Evolutionary conservation across 2,797 vertebrate genomes (phyloP), one percentile per base, ranked within the genome.

Genomic region (Furcifer pardalis): DNA sequence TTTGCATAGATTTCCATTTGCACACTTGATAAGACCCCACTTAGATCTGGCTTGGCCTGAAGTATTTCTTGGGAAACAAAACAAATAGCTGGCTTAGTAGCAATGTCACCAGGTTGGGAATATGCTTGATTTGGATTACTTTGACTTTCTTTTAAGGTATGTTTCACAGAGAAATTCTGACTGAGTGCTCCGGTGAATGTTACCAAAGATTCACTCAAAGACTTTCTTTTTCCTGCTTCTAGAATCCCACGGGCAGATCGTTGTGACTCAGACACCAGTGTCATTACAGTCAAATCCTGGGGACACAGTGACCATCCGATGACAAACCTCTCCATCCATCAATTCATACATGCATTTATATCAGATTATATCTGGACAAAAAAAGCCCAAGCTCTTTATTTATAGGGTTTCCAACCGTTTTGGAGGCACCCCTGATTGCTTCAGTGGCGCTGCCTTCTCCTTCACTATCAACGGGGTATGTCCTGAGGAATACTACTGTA

Each of bases 241-340:
- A 87, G 86, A 21, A 40, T 86, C 60, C 56, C 52, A 49, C 30
- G 73, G 69, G 35, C 40, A 84, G 27, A 84, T 84, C 71, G 44
- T 30, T 9, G 10, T 90, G 59, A 65, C 81, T 65, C 73, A 84
- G 42, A 68, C 68, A 32, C 78, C 88, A n/a, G 62, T 62, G 9
- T 27, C 42, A 9, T 2, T 78, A 9, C 42, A 68, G 10, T 73
- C 9, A 1, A 25, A 32, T 35, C 35, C 79, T 37, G 85, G 79
- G 69, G 68, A 85, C 13, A 86, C 2, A 15, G 84, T 83, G 52
- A 88, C 69, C 35, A 68, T 89, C 2, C 17, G 44, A 4, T 86
- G 62, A 46, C 63, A 44, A 35, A 52, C 73, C 19, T 65, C 60
- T 27, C 37, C 71, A 8, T 52, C 23, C 27, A 4, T 40, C 9